Conservation (phyloP, 2,113 vertebrate genomes). For the Galeopterus variegatus region DNA sequence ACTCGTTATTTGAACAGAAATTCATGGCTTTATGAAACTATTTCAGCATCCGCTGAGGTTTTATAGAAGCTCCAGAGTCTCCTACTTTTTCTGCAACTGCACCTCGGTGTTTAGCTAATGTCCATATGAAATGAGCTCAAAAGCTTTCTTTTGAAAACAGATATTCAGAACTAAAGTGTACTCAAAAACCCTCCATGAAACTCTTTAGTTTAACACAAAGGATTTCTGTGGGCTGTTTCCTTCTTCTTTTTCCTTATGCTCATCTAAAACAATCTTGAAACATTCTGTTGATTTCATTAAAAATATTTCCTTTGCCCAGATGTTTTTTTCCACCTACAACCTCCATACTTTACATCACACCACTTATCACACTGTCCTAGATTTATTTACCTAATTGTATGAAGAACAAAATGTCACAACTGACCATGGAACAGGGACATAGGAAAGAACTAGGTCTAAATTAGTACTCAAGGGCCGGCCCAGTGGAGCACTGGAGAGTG, state of each 20-base stretch:
- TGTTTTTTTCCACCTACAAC: neutral
- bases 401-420: neutral
- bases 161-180: neutral
- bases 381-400: neutral
- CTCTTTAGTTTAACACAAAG: neutral
- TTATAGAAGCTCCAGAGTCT: neutral
- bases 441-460: neutral
- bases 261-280: neutral
- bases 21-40: rapidly evolving
- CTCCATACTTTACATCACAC: neutral
- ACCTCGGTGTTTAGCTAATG: neutral
- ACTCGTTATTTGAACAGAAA: neutral
- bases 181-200: neutral
- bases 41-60: neutral
- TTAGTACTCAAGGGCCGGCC: too few species aligned
- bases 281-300: neutral
- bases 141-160: neutral
- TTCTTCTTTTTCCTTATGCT: neutral
- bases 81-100: neutral
- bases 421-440: neutral
- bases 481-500: too few species aligned
- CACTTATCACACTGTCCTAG: neutral
- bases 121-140: neutral
- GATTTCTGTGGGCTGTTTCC: neutral
- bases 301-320: neutral